Evolutionary conservation across 1,140 invertebrate species (phyloP).

Genomic region (Orius insidiosus): DNA sequence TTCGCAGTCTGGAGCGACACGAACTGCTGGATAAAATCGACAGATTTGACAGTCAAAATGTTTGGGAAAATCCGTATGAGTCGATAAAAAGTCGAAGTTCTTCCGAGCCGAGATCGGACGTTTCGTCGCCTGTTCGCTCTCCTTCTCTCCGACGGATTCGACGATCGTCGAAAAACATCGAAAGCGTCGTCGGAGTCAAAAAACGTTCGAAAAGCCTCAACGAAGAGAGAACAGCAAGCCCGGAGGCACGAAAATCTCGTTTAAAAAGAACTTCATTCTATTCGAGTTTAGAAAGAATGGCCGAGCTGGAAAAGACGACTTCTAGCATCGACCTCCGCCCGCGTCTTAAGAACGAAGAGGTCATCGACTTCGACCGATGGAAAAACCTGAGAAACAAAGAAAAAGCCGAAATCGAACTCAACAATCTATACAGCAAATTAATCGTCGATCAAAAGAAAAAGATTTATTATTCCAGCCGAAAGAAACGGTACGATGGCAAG

Average conservation of each 20-base stretch:
- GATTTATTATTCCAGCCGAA: constrained; percentile 64
- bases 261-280: constrained; percentile 83
- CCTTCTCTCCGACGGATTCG: constrained; percentile 44
- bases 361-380: constrained; percentile 77
- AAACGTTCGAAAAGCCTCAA: constrained; percentile 39
- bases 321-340: constrained; percentile 49
- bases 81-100: constrained; percentile 26
- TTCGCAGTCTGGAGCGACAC: constrained; percentile 42
- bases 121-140: constrained; percentile 36
- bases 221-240: constrained; percentile 12
- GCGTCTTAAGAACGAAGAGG: constrained; percentile 44
- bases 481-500: constrained; percentile 50
- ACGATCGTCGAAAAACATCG: constrained; percentile 26
- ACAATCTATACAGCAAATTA: constrained; percentile 56
- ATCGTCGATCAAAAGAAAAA: constrained; percentile 59
- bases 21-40: constrained; percentile 25
- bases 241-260: constrained; percentile 38
- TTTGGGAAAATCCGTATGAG: constrained; percentile 23
- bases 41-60: constrained; percentile 27
- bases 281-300: constrained; percentile 65
- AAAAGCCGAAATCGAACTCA: constrained; percentile 63
- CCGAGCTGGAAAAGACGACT: constrained; percentile 58
- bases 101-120: constrained; percentile 27
- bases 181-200: constrained; percentile 21
- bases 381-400: constrained; percentile 59